Evolutionary conservation across 1,140 invertebrate genomes (phyloP), one percentile per base, ranked within the genome.

Genomic region (Lordiphosa stackelbergi): DNA sequence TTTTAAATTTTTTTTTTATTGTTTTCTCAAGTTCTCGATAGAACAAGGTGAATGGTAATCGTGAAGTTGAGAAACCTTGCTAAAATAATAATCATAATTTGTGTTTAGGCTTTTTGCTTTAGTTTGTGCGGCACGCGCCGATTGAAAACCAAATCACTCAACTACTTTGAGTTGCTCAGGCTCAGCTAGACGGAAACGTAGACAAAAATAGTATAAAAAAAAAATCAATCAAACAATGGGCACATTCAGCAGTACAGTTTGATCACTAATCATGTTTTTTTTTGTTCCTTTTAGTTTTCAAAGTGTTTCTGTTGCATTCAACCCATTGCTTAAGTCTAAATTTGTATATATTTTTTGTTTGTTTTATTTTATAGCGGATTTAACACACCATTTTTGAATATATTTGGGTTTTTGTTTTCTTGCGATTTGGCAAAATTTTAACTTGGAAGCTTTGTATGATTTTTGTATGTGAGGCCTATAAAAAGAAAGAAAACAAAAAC

Each of bases 61-160:
- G 16, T 16, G 16, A 16, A 24, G 22, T 3, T 28, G 24, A 28
- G 24, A 28, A 28, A 28, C 5, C 24, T 0, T 24, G 22, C 22
- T 5, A 8, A 31, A 31, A 31, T 7, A 31, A 31, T 8, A 31
- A 31, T 1, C 6, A 7, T 8, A 31, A 7, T 31, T 31, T 31
- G 28, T 31, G 28, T 31, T 31, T 2, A 31, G 28, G 28, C 28
- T 40, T 38, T 35, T 35, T 31, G 24, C 38, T 43, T 53, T 31
- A 19, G 1, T 41, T 11, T 62, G 0, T 62, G 5, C 47, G 65
- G 72, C 66, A 73, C 77, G 83, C 83, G 70, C 77, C 75, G 83
- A 85, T 83, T 85, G 83, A 85, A 85, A 85, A 85, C 83, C 83
- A 85, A 85, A 85, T 85, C 83, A 74, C 64, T 70, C 43, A 45